Evolutionary conservation across 2,888 invertebrate species (phyloP), one percentile per base, ranked within the genome.

Genomic region (Drosophila colorata): DNA sequence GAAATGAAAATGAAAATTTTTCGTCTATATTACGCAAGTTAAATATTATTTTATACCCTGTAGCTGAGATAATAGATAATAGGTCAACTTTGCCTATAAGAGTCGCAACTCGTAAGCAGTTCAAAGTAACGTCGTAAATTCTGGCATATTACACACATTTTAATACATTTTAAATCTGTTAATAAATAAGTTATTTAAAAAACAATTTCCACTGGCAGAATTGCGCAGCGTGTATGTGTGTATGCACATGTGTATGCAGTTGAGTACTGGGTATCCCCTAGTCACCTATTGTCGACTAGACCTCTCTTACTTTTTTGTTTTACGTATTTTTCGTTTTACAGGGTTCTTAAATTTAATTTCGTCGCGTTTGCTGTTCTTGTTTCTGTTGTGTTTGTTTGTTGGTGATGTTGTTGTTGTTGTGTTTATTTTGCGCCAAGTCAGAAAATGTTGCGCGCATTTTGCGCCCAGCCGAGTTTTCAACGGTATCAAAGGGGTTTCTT

Each of bases 1-100:
- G 7, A 87, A 81, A 87, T 75, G 58, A 69, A 87, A 81, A 74
- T 76, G 55, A 65, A 77, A 57, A 70, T 69, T 78, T 49, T 65
- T 51, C 58, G 18, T 52, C 70, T 38, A 51, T 51, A 38, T 59
- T 48, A 33, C 14, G 40, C 52, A 69, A 73, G 51, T 64, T 65
- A 75, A 85, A 87, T 75, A 69, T 70, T 60, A 69, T 71, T 60
- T 49, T 52, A 53, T 43, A 43, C 33, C 53, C 43, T 43, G 33
- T 43, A 41, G 6, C 14, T 7, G 31, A 31, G 25, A 28, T 28
- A 28, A 7, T 28, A 28, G 8, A 8, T 28, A 1, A 28, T 5
- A 20, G 20, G 20, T 20, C 4, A 20, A 20, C 20, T 0, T 20
- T 0, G 3, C 20, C 2, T n/a, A n/a, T n/a, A n/a, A 20, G 20